Conservation (phyloP, 1,140 invertebrate species). For the Drosophila yakuba region DNA sequence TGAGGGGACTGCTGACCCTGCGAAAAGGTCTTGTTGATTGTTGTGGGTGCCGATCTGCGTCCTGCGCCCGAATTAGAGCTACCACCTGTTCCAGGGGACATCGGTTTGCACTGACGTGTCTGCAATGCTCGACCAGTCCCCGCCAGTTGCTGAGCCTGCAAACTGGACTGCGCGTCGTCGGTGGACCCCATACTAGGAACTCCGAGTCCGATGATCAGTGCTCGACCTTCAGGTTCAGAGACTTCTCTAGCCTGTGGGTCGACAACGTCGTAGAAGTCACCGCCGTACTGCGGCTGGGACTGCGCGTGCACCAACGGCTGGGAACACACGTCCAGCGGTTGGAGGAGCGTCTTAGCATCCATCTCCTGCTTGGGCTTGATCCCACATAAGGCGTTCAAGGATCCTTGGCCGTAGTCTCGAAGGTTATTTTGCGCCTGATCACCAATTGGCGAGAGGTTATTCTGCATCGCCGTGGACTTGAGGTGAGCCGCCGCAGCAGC, state of each 20-base stretch:
- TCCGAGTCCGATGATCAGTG: conserved; percentile 1
- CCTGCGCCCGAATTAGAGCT: conserved; percentile 18
- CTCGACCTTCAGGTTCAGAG: conserved; percentile 8
- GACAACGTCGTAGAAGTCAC: conserved; percentile 23
- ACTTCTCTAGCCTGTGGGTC: not conserved
- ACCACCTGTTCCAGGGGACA: conserved; percentile 38
- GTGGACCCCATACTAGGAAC: conserved; percentile 1
- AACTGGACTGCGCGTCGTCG: conserved; percentile 19
- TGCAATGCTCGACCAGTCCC: conserved; percentile 20
- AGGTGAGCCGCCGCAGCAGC: conserved; percentile 76
- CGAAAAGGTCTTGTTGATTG: conserved; percentile 65
- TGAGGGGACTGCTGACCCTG: conserved; percentile 77
- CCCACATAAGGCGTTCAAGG: conserved; percentile 4
- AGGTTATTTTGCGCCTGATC: conserved; percentile 12
- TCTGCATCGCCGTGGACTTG: conserved; percentile 68
- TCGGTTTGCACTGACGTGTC: conserved; percentile 12
- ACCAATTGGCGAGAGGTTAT: conserved; percentile 9
- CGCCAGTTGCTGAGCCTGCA: conserved; percentile 22
- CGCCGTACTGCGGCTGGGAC: conserved; percentile 17
- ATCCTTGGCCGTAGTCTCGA: conserved; percentile 1
- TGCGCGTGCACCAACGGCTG: conserved; percentile 23
- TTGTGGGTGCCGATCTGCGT: conserved; percentile 13
- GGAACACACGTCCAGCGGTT: conserved; percentile 25
- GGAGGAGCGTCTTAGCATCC: conserved; percentile 32
- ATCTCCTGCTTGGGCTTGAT: conserved; percentile 58